Evolutionary conservation across 2,888 invertebrate genomes (phyloP), one percentile per base, ranked within the genome.

Genomic region (Platerodrilus igneus): DNA sequence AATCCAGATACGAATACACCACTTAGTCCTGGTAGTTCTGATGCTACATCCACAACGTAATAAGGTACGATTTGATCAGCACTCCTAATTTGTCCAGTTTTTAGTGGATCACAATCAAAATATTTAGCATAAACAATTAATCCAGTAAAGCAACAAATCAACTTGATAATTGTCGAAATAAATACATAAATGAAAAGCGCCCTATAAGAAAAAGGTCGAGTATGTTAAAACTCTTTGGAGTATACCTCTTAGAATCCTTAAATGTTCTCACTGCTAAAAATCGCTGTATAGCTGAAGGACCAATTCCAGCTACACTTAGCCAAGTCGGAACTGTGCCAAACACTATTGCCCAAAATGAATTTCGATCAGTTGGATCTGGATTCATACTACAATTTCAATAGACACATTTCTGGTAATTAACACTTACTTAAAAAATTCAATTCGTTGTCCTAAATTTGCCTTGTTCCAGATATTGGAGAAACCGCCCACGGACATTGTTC

Each of bases 1-100:
- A 84, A 72, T n/a, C 83, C 78, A 14, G 84, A 81, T 1, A 84
- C 74, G 53, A 86, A 85, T 29, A 85, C 70, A 1, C 85, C 86
- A 16, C 83, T 78, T 19, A 86, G 71, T 3, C 76, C 75, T 2
- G 69, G 69, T 13, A 69, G 55, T 21, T 62, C 46, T 2, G 63
- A 61, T 1, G 74, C 62, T 1, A 69, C 63, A 41, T 76, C 71
- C 70, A 75, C 73, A 14, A 76, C 74, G 52, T 71, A 76, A 37
- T 68, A 66, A 0, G 76, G 75, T 19, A 76, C 51, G 13, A 74
- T 38, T 38, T 48, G 47, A 33, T 50, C 50, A 7, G 23, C 10
- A 22, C 41, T 45, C 6, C 33, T 6, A 2, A 50, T 41, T 3
- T 26, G 47, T 36, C 54, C 49, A 4, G 55, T 41, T 31, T 41